A percentile compares a stretch with the other conserved stretches of the same genome.
Conservation (phyloP, 2,888 invertebrate genomes). For the Xylophagus ater region DNA sequence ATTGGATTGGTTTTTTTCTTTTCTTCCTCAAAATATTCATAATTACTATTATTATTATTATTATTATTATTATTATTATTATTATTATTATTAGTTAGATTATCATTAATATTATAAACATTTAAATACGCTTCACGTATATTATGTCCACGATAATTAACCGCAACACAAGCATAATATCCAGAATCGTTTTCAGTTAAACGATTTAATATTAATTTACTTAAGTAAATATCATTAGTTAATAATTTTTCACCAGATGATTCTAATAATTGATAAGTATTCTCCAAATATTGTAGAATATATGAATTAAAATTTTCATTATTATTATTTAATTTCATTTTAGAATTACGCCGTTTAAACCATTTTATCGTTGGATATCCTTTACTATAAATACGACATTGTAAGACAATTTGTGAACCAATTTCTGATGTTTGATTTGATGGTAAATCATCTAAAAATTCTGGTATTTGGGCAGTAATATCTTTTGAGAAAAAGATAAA, state of each 20-base stretch:
- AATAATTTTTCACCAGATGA: conserved; percentile 30
- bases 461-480: conserved; percentile 27
- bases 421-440: conserved; percentile 25
- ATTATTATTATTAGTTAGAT: neutral
- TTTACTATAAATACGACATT: conserved; percentile 35
- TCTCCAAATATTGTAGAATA: conserved; percentile 27
- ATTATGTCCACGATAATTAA: conserved; percentile 33
- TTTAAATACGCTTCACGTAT: conserved; percentile 32
- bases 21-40: conserved; percentile 23
- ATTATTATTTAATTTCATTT: neutral
- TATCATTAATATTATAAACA: conserved; percentile 16
- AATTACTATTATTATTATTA: too few species aligned
- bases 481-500: conserved; percentile 21
- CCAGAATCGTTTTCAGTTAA: conserved; percentile 29
- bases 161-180: conserved; percentile 34
- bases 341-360: conserved; percentile 26
- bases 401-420: conserved; percentile 30
- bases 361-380: conserved; percentile 34
- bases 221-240: conserved; percentile 31
- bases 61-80: too few species aligned
- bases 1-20: conserved; percentile 24
- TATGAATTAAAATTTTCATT: neutral
- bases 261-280: conserved; percentile 30
- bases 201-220: conserved; percentile 32
- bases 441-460: conserved; percentile 31